A percentile compares a stretch with the other conserved stretches of the same genome.
Evolutionary conservation across 2,797 vertebrate species (phyloP).

Genomic region (Oreochromis mossambicus): DNA sequence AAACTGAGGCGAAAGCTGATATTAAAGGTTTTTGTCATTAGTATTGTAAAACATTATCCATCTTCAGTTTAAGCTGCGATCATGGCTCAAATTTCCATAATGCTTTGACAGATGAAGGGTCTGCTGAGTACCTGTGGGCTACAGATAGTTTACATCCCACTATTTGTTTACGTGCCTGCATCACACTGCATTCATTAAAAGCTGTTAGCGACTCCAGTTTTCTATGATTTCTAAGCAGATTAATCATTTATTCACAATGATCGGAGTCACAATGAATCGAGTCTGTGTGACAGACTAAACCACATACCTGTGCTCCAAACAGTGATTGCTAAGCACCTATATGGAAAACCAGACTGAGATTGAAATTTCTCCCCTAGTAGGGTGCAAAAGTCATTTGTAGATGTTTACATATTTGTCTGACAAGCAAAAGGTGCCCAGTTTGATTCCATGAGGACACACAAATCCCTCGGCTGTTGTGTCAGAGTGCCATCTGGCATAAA

Average conservation of each 20-base stretch:
- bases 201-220: not conserved
- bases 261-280: not conserved
- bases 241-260: not conserved
- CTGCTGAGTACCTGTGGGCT: not conserved
- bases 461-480: not conserved
- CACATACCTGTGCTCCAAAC: not conserved
- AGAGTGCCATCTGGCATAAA: not conserved
- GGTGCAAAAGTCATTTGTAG: not conserved
- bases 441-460: not conserved
- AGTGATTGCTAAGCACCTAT: not conserved
- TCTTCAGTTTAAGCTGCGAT: not conserved
- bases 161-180: not conserved
- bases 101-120: not conserved
- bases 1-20: not conserved
- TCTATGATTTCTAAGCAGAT: not conserved
- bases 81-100: not conserved
- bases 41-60: not conserved
- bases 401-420: not conserved
- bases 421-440: not conserved
- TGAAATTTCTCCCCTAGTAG: not conserved
- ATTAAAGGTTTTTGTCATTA: not conserved
- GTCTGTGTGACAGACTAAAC: not conserved
- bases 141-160: not conserved
- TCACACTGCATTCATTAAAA: not conserved
- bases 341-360: not conserved